Conservation (phyloP, 2,113 vertebrate genomes). For the Serinus canaria region DNA sequence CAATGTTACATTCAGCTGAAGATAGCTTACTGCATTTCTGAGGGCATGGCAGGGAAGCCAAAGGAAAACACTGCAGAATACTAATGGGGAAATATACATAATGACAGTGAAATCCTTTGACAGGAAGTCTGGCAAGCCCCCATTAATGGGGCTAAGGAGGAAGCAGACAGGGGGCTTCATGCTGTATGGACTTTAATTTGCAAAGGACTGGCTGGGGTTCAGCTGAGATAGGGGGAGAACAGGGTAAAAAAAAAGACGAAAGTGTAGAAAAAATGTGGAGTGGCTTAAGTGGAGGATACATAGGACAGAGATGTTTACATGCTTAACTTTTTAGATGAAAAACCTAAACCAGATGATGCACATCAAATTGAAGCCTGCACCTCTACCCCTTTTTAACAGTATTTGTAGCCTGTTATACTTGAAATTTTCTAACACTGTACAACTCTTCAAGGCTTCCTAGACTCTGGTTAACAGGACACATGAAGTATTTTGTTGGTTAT, state of each 20-base stretch:
- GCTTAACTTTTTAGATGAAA: background rate
- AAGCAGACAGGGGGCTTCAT: background rate
- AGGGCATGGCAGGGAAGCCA: background rate
- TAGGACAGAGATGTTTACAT: background rate
- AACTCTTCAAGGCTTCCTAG: background rate
- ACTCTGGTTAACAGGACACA: background rate
- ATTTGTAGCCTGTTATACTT: background rate
- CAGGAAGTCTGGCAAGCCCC: background rate
- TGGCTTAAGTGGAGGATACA: background rate
- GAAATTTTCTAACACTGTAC: background rate
- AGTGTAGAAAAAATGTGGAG: background rate
- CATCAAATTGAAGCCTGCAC: background rate
- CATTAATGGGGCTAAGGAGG: background rate
- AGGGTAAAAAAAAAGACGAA: background rate
- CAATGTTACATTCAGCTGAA: background rate
- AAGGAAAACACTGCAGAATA: background rate
- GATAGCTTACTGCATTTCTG: background rate
- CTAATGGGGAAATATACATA: background rate
- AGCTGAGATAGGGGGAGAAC: background rate
- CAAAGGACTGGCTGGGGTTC: background rate
- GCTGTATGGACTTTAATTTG: background rate
- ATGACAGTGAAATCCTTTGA: background rate
- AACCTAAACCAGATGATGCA: background rate
- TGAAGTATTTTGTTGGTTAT: background rate
- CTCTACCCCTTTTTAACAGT: background rate